Base-by-base conservation (phyloP, 2,888 invertebrate genomes). In the Morpho achilles region DNA sequence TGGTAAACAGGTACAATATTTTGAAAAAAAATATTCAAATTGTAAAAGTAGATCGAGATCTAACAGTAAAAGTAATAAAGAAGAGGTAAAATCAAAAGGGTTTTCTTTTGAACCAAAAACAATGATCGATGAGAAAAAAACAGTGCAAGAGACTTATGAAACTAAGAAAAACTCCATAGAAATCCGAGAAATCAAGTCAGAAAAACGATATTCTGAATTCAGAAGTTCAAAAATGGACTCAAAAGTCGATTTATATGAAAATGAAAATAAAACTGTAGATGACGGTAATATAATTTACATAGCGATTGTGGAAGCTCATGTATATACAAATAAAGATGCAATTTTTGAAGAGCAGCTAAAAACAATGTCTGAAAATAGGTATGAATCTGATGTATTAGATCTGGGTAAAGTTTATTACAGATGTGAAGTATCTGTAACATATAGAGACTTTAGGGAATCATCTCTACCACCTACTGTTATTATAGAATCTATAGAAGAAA, bases 231-330 rank as follows among this genome's bases (percentile, higher is more conserved):
- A 56, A 42, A 46, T 45, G 10, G 58, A 61, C 9, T 39, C 56
- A 45, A 51, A 58, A 16, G 49, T 52, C 10, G 48, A 56, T 54
- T 54, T 56, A 40, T 46, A 55, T 22, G 58, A 59, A 10, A 55
- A 61, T 41, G 46, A 57, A 7, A 16, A 58, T 1, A 47, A 42
- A 62, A 50, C 40, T 59, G 61, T 50, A 47, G 61, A 65, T 42
- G 65, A 66, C 40, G 62, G 58, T 23, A 61, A 56, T n/a, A 42
- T 67, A 59, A 86, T 74, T 53, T 90, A 89, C 49, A 63, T 86
- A 47, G 89, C 88, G 2, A 77, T 84, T 43, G 88, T 89, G n/a
- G 86, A 90, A 65, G 75, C 90, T 5, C 90, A 90, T 57, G 82
- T 85, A 7, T 89, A 84, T 32, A 87, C 89, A 3, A 88, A 89